Evolutionary conservation across 2,888 invertebrate genomes (phyloP).

Genomic region (Hydriomena furcata): DNA sequence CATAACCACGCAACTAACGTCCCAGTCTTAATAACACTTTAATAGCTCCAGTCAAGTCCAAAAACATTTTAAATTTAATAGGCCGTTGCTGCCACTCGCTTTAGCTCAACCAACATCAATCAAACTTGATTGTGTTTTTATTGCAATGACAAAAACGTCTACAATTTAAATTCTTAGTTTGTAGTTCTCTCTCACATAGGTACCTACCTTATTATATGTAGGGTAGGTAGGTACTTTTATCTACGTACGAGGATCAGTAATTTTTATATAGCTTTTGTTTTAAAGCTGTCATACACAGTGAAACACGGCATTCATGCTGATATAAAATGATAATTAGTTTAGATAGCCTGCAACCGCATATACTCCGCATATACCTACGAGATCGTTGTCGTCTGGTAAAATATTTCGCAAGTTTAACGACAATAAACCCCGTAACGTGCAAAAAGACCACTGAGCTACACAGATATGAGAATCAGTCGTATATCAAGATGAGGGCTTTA

Average conservation of each 20-base stretch:
- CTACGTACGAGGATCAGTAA: background rate
- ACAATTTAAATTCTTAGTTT: too few species aligned
- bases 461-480: slow-evolving; percentile 16
- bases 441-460: slow-evolving; percentile 26
- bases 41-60: slow-evolving; percentile 58
- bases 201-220: too few species aligned
- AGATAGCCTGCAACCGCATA: slow-evolving; percentile 24
- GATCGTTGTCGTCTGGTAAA: slow-evolving; percentile 9
- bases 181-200: too few species aligned
- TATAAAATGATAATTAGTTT: slow-evolving; percentile 25
- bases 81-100: slow-evolving; percentile 39
- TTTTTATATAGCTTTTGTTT: slow-evolving; percentile 4
- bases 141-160: slow-evolving; percentile 29
- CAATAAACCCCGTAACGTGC: slow-evolving; percentile 23
- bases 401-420: slow-evolving; percentile 19
- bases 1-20: slow-evolving; percentile 46
- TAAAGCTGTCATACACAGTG: background rate
- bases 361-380: too few species aligned
- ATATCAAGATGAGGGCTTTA: slow-evolving; percentile 29
- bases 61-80: slow-evolving; percentile 58
- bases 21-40: slow-evolving; percentile 59
- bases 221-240: background rate
- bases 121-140: slow-evolving; percentile 42
- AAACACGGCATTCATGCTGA: slow-evolving; percentile 2
- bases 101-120: slow-evolving; percentile 48